These are phyloP conservation scores for Ichneumoninae sp. DNA, from an alignment of 2,888 invertebrate species.

Conservation along the genomic window DNA sequence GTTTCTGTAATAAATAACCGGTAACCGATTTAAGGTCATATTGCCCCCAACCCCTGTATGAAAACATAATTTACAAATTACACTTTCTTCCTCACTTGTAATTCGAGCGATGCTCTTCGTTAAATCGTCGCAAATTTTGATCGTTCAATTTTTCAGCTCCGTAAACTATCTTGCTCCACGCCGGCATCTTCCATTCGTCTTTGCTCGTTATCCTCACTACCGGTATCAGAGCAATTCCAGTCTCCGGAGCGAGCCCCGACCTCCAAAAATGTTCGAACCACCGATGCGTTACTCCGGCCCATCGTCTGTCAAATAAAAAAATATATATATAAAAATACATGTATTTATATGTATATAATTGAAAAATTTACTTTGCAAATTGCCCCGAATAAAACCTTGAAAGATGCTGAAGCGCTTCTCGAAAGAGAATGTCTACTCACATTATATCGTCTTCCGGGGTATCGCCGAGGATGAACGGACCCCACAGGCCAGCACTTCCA, in stretches of 20 bases:
- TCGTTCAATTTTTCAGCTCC: constrained; percentile 82
- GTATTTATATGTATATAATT: not conserved
- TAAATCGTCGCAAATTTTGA: constrained; percentile 78
- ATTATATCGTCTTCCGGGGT: constrained; percentile 86
- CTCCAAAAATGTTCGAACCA: constrained; percentile 86
- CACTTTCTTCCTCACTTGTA: constrained; percentile 80
- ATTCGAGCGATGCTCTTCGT: constrained; percentile 78
- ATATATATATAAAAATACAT: not conserved
- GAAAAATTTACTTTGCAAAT: not conserved
- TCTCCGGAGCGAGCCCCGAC: constrained; percentile 82
- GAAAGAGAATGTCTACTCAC: constrained; percentile 80
- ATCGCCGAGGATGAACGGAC: constrained; percentile 87
- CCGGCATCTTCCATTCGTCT: constrained; percentile 75
- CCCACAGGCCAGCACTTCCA: constrained; percentile 92
- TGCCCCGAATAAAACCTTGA: not conserved
- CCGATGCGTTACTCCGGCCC: constrained; percentile 79
- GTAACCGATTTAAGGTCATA: not conserved
- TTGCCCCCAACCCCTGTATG: not conserved
- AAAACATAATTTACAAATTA: not conserved
- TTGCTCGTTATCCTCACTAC: constrained; percentile 82
- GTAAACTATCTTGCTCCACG: constrained; percentile 84
- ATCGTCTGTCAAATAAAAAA: constrained; percentile 70
- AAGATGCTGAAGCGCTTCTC: not conserved
- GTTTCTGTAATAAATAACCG: constrained; percentile 82
- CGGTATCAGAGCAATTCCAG: constrained; percentile 85